Percentiles rank a stretch among this genome's conserved stretches.
phyloP scores from a whole-genome alignment of 2,888 invertebrate genomes.

The Lithosia quadra region DNA sequence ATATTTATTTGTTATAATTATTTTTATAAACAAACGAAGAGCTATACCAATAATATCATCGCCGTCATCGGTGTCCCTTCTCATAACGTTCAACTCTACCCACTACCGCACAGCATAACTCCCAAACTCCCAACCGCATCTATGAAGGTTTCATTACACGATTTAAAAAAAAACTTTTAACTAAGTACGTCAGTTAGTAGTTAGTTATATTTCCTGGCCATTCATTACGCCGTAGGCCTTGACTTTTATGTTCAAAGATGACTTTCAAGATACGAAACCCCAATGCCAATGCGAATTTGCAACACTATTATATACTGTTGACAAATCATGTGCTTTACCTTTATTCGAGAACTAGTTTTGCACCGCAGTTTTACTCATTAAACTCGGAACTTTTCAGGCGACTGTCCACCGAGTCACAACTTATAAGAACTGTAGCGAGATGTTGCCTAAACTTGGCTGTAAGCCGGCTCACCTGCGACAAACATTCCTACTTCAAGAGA shows the following conservation, averaged over 20 bases:
- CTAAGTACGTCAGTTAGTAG: constrained; percentile 11
- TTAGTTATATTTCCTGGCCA: constrained; percentile 41
- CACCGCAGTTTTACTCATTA: too few relatives aligned
- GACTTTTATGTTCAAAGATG: constrained; percentile 46
- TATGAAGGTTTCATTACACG: background rate
- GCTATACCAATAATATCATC: too few relatives aligned
- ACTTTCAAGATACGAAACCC: constrained; percentile 29
- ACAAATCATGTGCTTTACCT: background rate
- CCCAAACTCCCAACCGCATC: background rate
- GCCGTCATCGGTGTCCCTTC: background rate
- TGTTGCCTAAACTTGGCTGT: too few relatives aligned
- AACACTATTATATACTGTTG: background rate
- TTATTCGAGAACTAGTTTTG: too few relatives aligned
- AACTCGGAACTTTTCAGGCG: too few relatives aligned
- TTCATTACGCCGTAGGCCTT: constrained; percentile 35
- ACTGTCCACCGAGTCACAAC: too few relatives aligned
- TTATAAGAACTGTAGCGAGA: too few relatives aligned
- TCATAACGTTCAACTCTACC: background rate
- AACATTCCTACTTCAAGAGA: too few relatives aligned
- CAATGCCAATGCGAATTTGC: constrained; percentile 19
- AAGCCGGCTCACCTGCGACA: too few relatives aligned
- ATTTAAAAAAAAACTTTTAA: background rate
- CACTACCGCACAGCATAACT: background rate
- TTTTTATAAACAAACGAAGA: too few relatives aligned
- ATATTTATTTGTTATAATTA: too few relatives aligned